phyloP scores from a whole-genome alignment of 2,113 vertebrate genomes.

The Pseudorasbora parva region DNA sequence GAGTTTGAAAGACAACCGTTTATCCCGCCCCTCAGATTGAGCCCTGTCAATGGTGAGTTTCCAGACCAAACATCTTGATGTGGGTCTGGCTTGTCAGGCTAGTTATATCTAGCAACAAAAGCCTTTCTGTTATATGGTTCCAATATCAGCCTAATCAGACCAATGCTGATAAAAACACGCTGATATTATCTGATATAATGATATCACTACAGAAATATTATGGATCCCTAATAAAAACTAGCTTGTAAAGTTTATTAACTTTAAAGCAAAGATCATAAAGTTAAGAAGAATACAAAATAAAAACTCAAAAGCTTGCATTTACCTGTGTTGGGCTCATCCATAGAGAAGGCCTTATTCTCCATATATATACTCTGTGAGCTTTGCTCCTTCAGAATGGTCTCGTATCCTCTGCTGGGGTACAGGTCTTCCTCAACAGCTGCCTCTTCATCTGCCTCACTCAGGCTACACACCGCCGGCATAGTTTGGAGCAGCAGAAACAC shows the following conservation, averaged over 20 bases:
- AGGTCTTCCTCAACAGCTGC: constrained; percentile 69
- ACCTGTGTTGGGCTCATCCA: constrained; percentile 90
- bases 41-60: too few relatives aligned
- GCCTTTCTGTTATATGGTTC: not conserved
- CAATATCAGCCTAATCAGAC: not conserved
- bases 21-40: too few relatives aligned
- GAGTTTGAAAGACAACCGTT: too few relatives aligned
- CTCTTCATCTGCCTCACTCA: constrained; percentile 68
- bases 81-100: too few relatives aligned
- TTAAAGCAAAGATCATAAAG: not conserved
- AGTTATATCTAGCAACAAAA: too few relatives aligned
- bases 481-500: constrained; percentile 85
- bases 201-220: not conserved
- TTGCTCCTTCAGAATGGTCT: constrained; percentile 91
- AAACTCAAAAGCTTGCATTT: constrained; percentile 38
- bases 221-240: not conserved
- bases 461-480: constrained; percentile 85
- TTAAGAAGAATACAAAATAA: not conserved
- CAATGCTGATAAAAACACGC: not conserved
- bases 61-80: too few relatives aligned
- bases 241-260: not conserved
- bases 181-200: not conserved
- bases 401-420: constrained; percentile 84
- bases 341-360: constrained; percentile 94
- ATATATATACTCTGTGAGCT: constrained; percentile 85